Conservation (phyloP, 2,797 vertebrate species). For the Catharus ustulatus region DNA sequence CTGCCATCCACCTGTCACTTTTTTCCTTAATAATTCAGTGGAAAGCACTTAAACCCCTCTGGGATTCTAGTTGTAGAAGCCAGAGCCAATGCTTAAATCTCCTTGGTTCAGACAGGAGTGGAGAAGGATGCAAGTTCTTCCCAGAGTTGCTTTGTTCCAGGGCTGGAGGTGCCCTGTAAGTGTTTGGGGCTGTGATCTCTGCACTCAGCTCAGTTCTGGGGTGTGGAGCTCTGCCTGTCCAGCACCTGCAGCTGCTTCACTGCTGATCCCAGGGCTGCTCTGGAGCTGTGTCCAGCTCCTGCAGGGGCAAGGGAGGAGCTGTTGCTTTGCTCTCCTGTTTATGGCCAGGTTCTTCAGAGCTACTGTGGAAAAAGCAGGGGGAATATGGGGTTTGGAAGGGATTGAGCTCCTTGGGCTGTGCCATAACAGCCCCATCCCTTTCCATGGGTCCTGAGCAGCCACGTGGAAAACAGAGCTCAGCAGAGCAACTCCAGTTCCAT, state of each 20-base stretch:
- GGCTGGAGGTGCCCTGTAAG: rapidly evolving
- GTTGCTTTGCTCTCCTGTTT: neutral
- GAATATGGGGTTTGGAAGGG: neutral
- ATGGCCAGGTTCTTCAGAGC: rapidly evolving
- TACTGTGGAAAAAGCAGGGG: neutral
- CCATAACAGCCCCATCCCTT: neutral
- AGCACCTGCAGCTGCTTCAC: neutral
- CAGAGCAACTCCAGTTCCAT: rapidly evolving
- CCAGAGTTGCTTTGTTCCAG: rapidly evolving
- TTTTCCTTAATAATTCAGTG: neutral
- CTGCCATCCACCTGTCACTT: neutral
- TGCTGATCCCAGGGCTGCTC: neutral
- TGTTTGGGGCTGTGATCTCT: neutral
- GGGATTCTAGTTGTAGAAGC: neutral
- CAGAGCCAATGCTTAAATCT: neutral
- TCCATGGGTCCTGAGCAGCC: rapidly evolving
- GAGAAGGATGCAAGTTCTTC: rapidly evolving
- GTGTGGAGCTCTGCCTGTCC: neutral
- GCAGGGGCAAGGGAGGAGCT: neutral
- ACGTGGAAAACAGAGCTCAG: rapidly evolving
- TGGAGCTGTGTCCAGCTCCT: rapidly evolving
- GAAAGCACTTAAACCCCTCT: neutral
- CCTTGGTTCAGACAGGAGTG: rapidly evolving
- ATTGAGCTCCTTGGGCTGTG: rapidly evolving
- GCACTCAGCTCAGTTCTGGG: neutral